Percentiles rank a stretch among this genome's conserved stretches.
Evolutionary conservation across 2,888 invertebrate species (phyloP).

Genomic region (Tinea pellionella): DNA sequence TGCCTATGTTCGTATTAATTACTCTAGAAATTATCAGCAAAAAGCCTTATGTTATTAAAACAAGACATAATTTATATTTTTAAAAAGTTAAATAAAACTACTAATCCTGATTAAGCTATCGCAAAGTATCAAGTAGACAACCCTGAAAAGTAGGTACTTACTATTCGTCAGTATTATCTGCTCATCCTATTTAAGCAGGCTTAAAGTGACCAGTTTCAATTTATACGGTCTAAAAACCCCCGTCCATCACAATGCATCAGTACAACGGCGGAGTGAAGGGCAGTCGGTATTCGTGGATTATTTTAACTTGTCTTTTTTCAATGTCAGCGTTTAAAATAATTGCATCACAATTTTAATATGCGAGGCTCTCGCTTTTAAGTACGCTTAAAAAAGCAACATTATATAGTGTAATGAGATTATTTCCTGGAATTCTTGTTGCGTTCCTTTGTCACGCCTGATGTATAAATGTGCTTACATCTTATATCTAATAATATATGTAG

Average conservation of each 20-base stretch:
- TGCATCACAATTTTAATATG: conserved; percentile 69
- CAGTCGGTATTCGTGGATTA: conserved; percentile 64
- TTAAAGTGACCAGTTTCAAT: conserved; percentile 32
- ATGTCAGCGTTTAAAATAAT: conserved; percentile 70
- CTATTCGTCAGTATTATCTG: conserved; percentile 20
- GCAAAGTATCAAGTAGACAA: neutral
- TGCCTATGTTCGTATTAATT: neutral
- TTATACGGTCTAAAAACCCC: conserved; percentile 54
- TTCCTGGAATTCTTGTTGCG: conserved; percentile 59
- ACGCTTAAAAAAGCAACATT: conserved; percentile 41
- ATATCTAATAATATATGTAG: neutral
- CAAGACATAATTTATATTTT: conserved; percentile 5
- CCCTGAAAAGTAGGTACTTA: neutral
- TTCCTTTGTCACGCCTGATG: conserved; percentile 34
- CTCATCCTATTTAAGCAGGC: conserved; percentile 34
- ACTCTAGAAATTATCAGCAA: neutral
- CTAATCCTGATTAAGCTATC: conserved; percentile 10
- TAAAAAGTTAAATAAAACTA: neutral
- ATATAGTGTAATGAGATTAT: conserved; percentile 51
- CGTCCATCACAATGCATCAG: conserved; percentile 66
- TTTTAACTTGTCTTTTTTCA: conserved; percentile 67
- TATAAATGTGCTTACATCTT: neutral
- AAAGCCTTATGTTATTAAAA: neutral
- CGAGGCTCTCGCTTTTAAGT: conserved; percentile 62
- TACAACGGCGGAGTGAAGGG: conserved; percentile 56